Conservation (phyloP, 2,113 vertebrate genomes). For the Ciconia boyciana region DNA sequence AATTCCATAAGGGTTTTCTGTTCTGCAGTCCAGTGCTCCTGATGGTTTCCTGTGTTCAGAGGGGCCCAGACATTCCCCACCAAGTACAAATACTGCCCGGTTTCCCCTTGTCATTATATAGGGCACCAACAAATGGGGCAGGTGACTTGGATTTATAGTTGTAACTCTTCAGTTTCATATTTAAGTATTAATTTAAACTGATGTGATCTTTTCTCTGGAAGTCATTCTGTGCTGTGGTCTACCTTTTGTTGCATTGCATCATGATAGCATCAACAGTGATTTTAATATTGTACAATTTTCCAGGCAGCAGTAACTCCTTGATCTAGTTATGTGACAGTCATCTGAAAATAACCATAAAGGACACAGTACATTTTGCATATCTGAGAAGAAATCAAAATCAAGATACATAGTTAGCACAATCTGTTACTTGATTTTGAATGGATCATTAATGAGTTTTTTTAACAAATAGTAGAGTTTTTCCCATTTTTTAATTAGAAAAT, state of each 20-base stretch:
- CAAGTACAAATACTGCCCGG: neutral
- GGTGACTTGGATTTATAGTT: neutral
- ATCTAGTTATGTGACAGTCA: neutral
- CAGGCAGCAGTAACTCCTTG: neutral
- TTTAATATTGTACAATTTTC: neutral
- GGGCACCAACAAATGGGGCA: neutral
- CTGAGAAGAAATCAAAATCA: constrained; percentile 18
- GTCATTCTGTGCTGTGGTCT: neutral
- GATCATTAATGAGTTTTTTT: neutral
- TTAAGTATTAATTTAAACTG: neutral
- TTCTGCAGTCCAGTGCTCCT: neutral
- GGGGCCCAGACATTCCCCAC: accelerated
- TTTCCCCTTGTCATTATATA: neutral
- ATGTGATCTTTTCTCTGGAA: neutral
- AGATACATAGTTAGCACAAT: neutral
- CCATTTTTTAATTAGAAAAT: neutral
- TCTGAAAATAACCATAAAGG: neutral
- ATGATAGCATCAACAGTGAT: neutral
- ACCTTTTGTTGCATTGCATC: neutral
- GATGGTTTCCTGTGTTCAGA: neutral
- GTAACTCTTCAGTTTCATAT: neutral
- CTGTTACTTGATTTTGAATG: neutral
- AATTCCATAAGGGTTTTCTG: neutral
- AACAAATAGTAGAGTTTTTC: neutral
- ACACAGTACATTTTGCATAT: neutral